Evolutionary conservation across 2,113 vertebrate species (phyloP).

Genomic region (Cranoglanis bouderius): DNA sequence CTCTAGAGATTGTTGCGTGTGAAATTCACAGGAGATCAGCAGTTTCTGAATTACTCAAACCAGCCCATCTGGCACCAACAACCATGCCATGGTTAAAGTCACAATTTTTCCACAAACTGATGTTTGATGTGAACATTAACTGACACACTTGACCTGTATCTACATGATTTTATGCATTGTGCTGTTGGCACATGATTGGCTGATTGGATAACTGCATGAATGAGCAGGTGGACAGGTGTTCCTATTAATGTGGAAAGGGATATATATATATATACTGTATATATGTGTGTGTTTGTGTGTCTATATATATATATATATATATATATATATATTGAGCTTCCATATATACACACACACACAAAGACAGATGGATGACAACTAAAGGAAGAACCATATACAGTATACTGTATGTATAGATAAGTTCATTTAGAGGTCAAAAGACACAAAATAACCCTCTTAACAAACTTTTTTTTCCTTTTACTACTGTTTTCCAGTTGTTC

Average conservation of each 20-base stretch:
- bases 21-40: too few species aligned
- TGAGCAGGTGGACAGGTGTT: too few species aligned
- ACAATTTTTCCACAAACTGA: neutral
- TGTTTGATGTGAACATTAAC: neutral
- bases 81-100: too few species aligned
- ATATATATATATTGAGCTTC: too few species aligned
- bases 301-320: neutral
- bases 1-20: neutral
- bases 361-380: neutral
- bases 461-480: conserved; percentile 50
- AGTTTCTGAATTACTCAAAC: too few species aligned
- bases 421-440: conserved; percentile 2
- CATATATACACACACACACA: neutral
- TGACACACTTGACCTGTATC: neutral
- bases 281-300: too few species aligned
- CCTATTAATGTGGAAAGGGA: too few species aligned
- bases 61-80: too few species aligned
- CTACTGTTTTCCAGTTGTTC: conserved; percentile 82
- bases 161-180: neutral
- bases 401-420: neutral
- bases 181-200: neutral
- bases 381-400: neutral
- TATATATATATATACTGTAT: too few species aligned
- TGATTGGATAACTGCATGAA: neutral
- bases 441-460: neutral